Conservation (phyloP, 2,113 vertebrate species). For the Henicopernis longicauda region DNA sequence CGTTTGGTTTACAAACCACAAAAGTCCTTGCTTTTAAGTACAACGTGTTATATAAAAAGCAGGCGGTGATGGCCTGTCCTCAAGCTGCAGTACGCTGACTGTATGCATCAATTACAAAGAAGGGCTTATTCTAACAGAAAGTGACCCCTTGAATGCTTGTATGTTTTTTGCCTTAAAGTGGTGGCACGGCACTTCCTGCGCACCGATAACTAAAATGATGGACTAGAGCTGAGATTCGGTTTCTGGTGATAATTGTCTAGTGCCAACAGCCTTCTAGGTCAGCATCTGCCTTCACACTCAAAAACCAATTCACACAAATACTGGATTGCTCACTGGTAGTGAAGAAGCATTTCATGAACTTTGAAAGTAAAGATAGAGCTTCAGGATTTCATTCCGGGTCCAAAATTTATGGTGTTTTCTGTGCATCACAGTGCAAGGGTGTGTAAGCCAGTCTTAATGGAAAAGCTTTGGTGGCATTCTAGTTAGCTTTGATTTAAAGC, state of each 20-base stretch:
- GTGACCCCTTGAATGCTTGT: background rate
- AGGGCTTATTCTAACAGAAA: background rate
- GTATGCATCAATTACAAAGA: background rate
- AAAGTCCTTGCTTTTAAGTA: background rate
- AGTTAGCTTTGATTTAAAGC: conserved; percentile 71
- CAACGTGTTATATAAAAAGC: background rate
- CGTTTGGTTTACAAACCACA: background rate
- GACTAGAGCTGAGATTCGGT: conserved; percentile 5
- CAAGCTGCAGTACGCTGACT: background rate
- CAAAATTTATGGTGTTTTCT: conserved; percentile 63
- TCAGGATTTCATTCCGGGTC: conserved; percentile 21
- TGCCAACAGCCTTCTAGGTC: conserved; percentile 35
- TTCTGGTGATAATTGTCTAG: conserved; percentile 60
- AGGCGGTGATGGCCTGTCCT: background rate
- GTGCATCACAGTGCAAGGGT: conserved; percentile 60
- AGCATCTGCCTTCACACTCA: conserved; percentile 52
- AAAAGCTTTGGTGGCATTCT: conserved; percentile 63
- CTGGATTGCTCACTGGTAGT: background rate
- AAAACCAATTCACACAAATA: conserved; percentile 60
- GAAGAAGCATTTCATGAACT: conserved; percentile 45
- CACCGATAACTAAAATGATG: background rate
- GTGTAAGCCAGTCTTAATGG: conserved; percentile 65
- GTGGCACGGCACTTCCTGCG: background rate
- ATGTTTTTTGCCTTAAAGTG: background rate
- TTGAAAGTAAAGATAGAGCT: conserved; percentile 33